phyloP scores from a whole-genome alignment of 2,113 vertebrate species.

The Indri indri region DNA sequence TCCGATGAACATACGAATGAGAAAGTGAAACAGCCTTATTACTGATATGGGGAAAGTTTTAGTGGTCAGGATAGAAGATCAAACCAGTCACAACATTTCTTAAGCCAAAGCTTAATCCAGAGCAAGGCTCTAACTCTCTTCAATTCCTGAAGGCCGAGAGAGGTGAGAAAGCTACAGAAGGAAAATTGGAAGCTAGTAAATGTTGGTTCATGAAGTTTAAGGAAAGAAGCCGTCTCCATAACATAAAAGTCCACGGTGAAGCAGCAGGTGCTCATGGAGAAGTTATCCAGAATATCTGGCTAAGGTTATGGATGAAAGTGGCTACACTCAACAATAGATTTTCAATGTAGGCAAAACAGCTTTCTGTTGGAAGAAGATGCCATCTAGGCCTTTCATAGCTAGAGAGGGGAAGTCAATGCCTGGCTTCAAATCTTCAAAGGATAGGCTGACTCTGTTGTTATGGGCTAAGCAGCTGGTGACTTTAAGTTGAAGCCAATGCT shows the following conservation, averaged over 20 bases:
- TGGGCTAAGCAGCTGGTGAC: background rate
- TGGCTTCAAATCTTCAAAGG: background rate
- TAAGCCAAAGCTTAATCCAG: background rate
- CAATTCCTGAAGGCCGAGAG: background rate
- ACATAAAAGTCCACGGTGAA: background rate
- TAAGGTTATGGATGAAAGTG: background rate
- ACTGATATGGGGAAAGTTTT: background rate
- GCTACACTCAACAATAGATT: background rate
- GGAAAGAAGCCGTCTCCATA: background rate
- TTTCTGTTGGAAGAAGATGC: background rate
- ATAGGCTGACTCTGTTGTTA: background rate
- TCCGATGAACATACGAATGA: background rate
- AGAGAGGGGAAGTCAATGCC: background rate
- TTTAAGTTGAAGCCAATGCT: background rate
- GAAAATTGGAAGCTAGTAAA: background rate
- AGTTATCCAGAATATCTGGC: background rate
- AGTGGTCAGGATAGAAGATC: background rate
- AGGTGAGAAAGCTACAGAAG: background rate
- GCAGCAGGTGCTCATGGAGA: background rate
- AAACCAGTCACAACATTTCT: background rate
- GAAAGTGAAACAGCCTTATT: background rate
- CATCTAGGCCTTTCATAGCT: background rate
- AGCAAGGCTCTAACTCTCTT: background rate
- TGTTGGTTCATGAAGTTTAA: background rate
- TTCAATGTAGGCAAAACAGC: background rate